Percentiles rank a stretch among this genome's conserved stretches.
Evolutionary conservation across 2,113 vertebrate genomes (phyloP).

Genomic region (Thamnaconus septentrionalis): DNA sequence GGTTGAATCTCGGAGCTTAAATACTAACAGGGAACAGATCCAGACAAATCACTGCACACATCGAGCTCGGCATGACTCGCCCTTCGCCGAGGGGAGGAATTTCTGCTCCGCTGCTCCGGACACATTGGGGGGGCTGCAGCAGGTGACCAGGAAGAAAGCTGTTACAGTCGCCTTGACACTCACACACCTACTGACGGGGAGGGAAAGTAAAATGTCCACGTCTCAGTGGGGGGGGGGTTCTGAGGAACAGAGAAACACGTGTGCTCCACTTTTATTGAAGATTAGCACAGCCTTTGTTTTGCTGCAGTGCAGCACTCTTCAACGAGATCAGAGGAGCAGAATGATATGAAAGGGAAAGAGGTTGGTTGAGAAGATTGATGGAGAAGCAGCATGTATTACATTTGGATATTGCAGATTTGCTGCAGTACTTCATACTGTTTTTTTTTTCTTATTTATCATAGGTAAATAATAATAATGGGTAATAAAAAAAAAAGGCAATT

Average conservation of each 20-base stretch:
- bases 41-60: not conserved
- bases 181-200: not conserved
- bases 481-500: too few relatives aligned
- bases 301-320: not conserved
- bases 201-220: constrained; percentile 6
- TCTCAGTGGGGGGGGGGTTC: constrained; percentile 1
- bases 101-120: not conserved
- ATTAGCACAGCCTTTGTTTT: constrained; percentile 11
- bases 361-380: not conserved
- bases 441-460: too few relatives aligned
- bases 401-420: too few relatives aligned
- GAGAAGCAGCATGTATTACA: too few relatives aligned
- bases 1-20: too few relatives aligned
- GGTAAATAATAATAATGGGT: too few relatives aligned
- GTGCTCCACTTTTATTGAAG: constrained; percentile 9
- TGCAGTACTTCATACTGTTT: too few relatives aligned
- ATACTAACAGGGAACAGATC: too few relatives aligned
- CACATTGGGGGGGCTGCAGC: not conserved
- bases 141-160: constrained; percentile 1
- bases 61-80: not conserved
- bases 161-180: constrained; percentile 9
- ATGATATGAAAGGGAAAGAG: constrained; percentile 7
- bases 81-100: not conserved
- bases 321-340: not conserved
- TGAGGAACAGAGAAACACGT: constrained; percentile 12